Conservation (phyloP, 2,113 vertebrate species). For the Scalopus aquaticus region DNA sequence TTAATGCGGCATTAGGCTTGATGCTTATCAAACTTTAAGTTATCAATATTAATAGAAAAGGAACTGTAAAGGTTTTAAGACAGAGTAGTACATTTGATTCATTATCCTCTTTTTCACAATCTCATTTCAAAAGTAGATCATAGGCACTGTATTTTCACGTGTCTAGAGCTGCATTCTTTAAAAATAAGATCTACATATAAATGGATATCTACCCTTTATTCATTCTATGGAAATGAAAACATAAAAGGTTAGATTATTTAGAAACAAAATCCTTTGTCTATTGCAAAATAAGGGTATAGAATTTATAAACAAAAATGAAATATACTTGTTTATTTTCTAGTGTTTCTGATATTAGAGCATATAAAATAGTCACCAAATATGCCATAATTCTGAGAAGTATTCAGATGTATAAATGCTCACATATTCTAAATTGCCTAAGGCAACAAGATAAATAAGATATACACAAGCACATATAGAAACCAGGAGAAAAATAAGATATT, state of each 20-base stretch:
- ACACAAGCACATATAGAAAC: neutral
- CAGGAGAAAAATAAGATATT: neutral
- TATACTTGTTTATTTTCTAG: neutral
- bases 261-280: neutral
- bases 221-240: neutral
- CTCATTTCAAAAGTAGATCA: slow-evolving; percentile 2
- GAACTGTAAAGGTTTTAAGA: neutral
- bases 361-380: slow-evolving; percentile 33
- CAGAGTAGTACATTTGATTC: neutral
- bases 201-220: neutral
- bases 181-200: neutral
- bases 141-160: neutral
- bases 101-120: slow-evolving; percentile 11
- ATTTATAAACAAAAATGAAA: slow-evolving; percentile 43
- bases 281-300: neutral
- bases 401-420: slow-evolving; percentile 37
- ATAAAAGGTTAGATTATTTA: neutral
- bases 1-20: neutral
- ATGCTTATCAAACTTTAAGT: slow-evolving; percentile 26
- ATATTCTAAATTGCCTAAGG: slow-evolving; percentile 41
- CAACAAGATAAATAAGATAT: slow-evolving; percentile 49
- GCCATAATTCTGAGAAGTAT: slow-evolving; percentile 34
- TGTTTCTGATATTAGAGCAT: neutral
- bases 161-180: neutral
- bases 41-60: neutral